Percentiles rank a stretch among this genome's conserved stretches.
These are phyloP conservation scores for Tenrec ecaudatus DNA, from an alignment of 2,113 vertebrate species.

Conservation along the genomic window DNA sequence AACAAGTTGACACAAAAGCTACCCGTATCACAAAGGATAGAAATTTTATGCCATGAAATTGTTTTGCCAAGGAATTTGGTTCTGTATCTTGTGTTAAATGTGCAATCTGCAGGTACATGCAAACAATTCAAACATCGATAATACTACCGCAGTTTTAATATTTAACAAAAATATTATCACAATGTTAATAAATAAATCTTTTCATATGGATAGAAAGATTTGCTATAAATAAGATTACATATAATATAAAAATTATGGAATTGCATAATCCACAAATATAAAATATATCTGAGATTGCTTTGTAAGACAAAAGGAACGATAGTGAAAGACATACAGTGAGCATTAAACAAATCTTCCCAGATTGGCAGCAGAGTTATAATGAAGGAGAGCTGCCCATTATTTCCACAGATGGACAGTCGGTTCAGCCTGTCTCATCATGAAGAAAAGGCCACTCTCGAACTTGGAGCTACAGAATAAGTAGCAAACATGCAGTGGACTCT, in stretches of 20 bases:
- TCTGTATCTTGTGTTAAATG: not conserved
- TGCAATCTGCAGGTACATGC: not conserved
- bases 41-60: not conserved
- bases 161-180: not conserved
- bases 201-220: too few species aligned
- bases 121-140: not conserved
- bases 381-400: not conserved
- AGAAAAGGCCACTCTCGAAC: not conserved
- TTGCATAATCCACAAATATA: not conserved
- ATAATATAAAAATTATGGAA: too few species aligned
- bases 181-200: too few species aligned
- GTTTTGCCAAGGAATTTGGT: not conserved
- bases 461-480: not conserved
- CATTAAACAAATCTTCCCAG: not conserved
- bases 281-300: not conserved
- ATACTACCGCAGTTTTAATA: not conserved
- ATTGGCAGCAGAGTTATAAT: not conserved
- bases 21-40: not conserved
- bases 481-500: not conserved
- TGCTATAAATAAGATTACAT: too few species aligned
- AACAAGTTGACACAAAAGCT: too few species aligned
- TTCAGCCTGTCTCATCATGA: not conserved
- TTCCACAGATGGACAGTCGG: not conserved
- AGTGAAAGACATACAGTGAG: not conserved
- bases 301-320: not conserved